These are phyloP conservation scores for Mizuhopecten yessoensis DNA, from an alignment of 1,140 invertebrate species.

Conservation along the genomic window DNA sequence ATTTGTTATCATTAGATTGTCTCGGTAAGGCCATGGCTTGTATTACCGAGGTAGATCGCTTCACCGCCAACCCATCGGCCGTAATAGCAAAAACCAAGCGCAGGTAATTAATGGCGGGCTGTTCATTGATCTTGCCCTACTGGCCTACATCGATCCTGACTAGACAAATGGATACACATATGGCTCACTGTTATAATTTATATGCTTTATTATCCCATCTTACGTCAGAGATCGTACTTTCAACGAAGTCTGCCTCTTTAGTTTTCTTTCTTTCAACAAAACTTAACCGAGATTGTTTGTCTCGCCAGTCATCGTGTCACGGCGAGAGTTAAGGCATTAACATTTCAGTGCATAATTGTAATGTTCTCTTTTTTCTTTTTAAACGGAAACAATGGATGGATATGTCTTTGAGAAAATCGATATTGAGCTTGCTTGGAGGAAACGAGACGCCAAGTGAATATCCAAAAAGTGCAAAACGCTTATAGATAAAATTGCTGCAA, in stretches of 20 bases:
- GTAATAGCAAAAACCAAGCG: background rate
- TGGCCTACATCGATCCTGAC: constrained; percentile 10
- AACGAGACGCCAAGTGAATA: background rate
- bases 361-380: too few species aligned
- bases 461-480: background rate
- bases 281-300: background rate
- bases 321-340: background rate
- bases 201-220: background rate
- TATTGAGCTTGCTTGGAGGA: background rate
- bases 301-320: background rate
- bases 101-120: background rate
- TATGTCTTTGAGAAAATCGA: background rate
- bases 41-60: background rate
- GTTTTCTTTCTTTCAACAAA: background rate
- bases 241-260: background rate
- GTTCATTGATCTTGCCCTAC: background rate
- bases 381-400: too few species aligned
- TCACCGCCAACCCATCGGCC: constrained; percentile 16
- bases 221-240: background rate
- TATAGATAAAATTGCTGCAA: background rate
- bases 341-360: background rate
- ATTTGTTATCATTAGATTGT: constrained; percentile 20
- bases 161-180: background rate
- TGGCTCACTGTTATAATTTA: background rate
- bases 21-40: background rate